Evolutionary conservation across 2,797 vertebrate genomes (phyloP).

Genomic region (Hyperoplus immaculatus): DNA sequence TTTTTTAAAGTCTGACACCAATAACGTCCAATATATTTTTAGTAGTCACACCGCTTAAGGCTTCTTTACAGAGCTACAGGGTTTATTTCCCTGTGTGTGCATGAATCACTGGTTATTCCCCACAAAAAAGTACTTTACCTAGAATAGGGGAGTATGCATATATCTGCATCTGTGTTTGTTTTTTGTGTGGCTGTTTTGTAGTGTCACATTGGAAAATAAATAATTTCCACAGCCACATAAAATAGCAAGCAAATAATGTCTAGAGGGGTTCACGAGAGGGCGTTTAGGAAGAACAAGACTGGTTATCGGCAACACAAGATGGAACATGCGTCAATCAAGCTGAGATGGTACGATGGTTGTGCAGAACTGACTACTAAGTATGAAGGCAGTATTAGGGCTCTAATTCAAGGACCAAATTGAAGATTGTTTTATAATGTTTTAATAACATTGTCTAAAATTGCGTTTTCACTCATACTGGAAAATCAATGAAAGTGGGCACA

Average conservation of each 20-base stretch:
- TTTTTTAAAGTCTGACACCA: not conserved
- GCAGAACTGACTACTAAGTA: not conserved
- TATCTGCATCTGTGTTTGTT: constrained; percentile 6
- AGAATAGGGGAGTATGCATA: not conserved
- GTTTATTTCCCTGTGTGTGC: not conserved
- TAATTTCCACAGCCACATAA: constrained; percentile 22
- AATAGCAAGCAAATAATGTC: constrained; percentile 15
- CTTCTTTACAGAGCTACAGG: not conserved
- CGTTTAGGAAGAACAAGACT: not conserved
- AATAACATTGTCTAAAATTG: constrained; percentile 18
- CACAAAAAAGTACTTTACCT: not conserved
- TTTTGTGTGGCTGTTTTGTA: not conserved
- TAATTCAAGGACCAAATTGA: constrained; percentile 14
- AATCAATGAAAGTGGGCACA: constrained; percentile 56
- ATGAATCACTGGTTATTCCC: not conserved
- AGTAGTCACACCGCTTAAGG: not conserved
- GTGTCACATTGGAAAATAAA: constrained; percentile 21
- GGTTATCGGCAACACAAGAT: not conserved
- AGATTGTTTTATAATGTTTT: constrained; percentile 32
- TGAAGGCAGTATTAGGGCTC: not conserved
- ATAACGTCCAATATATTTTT: not conserved
- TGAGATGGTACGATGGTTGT: not conserved
- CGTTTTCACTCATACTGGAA: constrained; percentile 27
- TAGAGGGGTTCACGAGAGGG: not conserved
- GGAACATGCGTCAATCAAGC: not conserved